Conservation (phyloP, 2,113 vertebrate species). For the Eidolon helvum region DNA sequence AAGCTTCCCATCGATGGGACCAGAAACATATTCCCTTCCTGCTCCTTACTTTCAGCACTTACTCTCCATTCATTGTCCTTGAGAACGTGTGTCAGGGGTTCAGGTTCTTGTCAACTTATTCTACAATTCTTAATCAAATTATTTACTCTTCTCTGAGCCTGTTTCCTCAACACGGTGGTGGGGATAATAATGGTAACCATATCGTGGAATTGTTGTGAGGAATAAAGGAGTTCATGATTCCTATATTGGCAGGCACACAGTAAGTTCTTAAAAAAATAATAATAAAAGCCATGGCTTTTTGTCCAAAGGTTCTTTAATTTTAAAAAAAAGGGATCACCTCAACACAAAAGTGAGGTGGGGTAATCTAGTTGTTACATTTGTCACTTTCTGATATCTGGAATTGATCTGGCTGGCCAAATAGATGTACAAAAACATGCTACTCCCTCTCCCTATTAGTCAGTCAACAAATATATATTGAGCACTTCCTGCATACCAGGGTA, state of each 20-base stretch:
- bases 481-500: not conserved
- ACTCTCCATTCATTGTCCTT: not conserved
- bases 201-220: not conserved
- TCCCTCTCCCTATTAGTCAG: not conserved
- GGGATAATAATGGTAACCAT: not conserved
- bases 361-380: not conserved
- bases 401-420: conserved; percentile 28
- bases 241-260: not conserved
- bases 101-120: not conserved
- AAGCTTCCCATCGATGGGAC: not conserved
- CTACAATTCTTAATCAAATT: not conserved
- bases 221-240: conserved; percentile 11
- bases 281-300: not conserved
- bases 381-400: conserved; percentile 2
- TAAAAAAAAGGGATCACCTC: not conserved
- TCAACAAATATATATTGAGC: not conserved
- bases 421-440: not conserved
- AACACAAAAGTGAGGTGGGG: not conserved
- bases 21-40: not conserved
- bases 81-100: not conserved
- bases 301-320: not conserved
- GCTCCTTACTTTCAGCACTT: not conserved
- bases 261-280: conserved; percentile 12
- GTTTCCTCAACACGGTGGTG: not conserved
- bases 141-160: not conserved